Conservation (phyloP, 2,113 vertebrate species). For the Notarius quadriscutis region DNA sequence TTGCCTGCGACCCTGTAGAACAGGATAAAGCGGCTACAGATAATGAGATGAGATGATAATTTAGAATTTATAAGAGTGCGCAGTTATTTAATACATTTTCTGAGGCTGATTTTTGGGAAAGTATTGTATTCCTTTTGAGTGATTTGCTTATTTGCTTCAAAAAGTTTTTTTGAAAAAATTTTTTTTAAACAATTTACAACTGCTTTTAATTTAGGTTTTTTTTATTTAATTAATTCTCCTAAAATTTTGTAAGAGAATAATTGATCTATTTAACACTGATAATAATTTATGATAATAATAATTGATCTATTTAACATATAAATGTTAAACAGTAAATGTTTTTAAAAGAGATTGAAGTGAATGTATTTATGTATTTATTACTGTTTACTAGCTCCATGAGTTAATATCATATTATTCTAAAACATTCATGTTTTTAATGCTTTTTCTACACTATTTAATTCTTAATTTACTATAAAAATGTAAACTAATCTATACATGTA, state of each 20-base stretch:
- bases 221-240: background rate
- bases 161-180: too few species aligned
- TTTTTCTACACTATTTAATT: background rate
- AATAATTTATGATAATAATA: too few species aligned
- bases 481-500: background rate
- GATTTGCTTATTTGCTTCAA: too few species aligned
- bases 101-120: background rate
- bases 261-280: background rate
- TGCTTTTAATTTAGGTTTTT: background rate
- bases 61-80: background rate
- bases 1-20: too few species aligned
- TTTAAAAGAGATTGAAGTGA: background rate
- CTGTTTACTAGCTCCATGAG: background rate
- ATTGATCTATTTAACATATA: too few species aligned
- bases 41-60: too few species aligned
- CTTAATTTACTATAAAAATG: background rate
- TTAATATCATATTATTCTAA: background rate
- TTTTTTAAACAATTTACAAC: too few species aligned
- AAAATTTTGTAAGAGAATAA: background rate
- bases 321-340: too few species aligned
- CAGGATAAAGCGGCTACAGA: too few species aligned
- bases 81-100: background rate
- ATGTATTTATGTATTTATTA: background rate
- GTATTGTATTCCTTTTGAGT: too few species aligned
- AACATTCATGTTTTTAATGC: background rate